Base-by-base conservation (phyloP, 2,888 invertebrate genomes). In the Protonemura montana region DNA sequence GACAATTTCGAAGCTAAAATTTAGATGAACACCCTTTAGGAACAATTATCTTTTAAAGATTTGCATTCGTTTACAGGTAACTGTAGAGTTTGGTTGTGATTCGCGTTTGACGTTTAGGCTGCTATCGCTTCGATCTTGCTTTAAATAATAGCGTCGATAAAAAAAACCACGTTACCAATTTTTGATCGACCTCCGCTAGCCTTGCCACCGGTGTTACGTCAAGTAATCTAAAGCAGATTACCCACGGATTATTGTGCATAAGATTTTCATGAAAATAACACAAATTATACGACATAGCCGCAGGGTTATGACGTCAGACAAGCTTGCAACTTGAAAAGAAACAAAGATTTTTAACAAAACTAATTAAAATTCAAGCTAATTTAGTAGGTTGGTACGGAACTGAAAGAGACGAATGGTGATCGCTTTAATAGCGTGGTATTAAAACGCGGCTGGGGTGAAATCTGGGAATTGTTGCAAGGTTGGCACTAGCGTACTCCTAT, bases 381-480 rank as follows among this genome's bases (percentile, higher is more conserved):
- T 78, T 13, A 7, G 78, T 27, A 28, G 78, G 78, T 28, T 78
- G 78, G 78, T 78, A 27, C 27, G 25, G 7, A 25, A 78, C 3
- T 78, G 78, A 78, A 27, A 27, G 6, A 78, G 78, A 78, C 78
- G 27, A 78, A 78, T 78, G 78, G n/a, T 1, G 25, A 78, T 78
- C 78, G 28, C 78, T 28, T 28, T 27, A 78, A 78, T 28, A 78
- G 7, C 78, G 78, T 26, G 78, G 3, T 78, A 78, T 78, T 78
- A 78, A 78, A 5, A 78, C 78, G 26, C 26, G 26, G 13, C 26
- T 13, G 78, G 78, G 78, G 78, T 78, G 6, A 78, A 25, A 78
- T 28, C 27, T 78, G 78, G 26, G n/a, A n/a, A n/a, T n/a, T n/a
- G n/a, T n/a, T n/a, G n/a, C n/a, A n/a, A n/a, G n/a, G n/a, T n/a